Evolutionary conservation across 2,797 vertebrate species (phyloP), one percentile per base, ranked within the genome.

Genomic region (Cirrhinus molitorella): DNA sequence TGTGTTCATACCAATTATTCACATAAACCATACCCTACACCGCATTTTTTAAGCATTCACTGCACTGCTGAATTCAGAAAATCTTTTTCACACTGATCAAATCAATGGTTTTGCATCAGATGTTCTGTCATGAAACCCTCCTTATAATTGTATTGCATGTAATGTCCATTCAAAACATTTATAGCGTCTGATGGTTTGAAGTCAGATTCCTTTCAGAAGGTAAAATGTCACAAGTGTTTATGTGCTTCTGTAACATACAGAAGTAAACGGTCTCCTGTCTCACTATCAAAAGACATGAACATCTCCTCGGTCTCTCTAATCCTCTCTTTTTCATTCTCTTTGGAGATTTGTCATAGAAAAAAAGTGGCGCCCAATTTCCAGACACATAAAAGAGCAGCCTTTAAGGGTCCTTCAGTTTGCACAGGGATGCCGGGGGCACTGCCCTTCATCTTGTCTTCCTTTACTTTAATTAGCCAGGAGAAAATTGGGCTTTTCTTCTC

Each of bases 401-500:
- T 85, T 85, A 84, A 86, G 83, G 85, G 78, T 86, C 86, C 88
- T 88, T 83, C 75, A 82, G 65, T 80, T 78, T 84, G 84, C 78
- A 81, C 77, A 70, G 75, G 57, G 45, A 79, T 84, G 61, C 84
- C 70, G 9, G 47, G 81, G 79, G 79, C 82, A 71, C 75, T 77
- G 86, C 70, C 86, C 88, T 88, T 87, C 87, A 87, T 88, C 85
- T 88, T 81, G 85, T 82, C 85, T 85, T 80, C 75, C 75, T 78
- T 85, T 82, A 83, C 78, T 88, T 86, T 86, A 88, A 88, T 88
- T 87, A 88, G 86, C 86, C 81, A 79, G 45, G 57, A 87, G 88
- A 82, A 87, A 87, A 88, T 84, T 87, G 79, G 51, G 43, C 86
- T 88, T 87, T 87, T 85, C 81, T 84, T 86, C 82, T 80, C 79